Conservation (phyloP, 2,797 vertebrate genomes). For the Cichlasoma orientale region DNA sequence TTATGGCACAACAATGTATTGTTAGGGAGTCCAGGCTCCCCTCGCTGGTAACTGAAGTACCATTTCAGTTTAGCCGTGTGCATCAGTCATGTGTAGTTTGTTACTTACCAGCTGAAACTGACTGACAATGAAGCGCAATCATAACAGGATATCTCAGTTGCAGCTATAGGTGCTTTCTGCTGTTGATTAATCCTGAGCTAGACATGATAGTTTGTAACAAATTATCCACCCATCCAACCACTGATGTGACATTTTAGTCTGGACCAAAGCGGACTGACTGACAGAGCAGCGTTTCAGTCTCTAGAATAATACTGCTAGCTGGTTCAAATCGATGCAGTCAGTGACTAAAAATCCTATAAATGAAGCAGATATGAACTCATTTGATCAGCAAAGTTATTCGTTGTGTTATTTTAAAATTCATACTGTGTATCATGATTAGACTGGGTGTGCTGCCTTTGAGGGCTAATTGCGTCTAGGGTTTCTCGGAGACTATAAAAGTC, state of each 20-base stretch:
- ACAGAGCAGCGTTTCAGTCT: background rate
- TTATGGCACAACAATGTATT: background rate
- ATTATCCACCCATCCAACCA: background rate
- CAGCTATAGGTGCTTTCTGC: background rate
- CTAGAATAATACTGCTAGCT: rapidly evolving
- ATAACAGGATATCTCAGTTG: background rate
- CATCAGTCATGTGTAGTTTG: background rate
- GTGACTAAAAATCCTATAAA: background rate
- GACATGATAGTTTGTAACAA: background rate
- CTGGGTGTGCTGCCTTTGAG: constrained; percentile 34
- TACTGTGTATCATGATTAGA: constrained; percentile 5
- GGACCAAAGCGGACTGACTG: background rate
- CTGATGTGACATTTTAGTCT: background rate
- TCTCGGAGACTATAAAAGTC: constrained; percentile 57
- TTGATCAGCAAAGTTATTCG: background rate
- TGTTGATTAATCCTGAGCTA: background rate
- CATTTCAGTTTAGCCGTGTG: background rate
- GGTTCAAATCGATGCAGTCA: background rate
- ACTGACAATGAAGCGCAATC: background rate
- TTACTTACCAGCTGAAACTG: background rate
- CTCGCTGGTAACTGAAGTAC: background rate
- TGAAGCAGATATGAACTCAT: background rate
- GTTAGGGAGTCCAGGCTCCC: background rate
- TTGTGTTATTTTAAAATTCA: background rate
- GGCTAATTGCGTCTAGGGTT: constrained; percentile 56